Evolutionary conservation across 2,113 vertebrate species (phyloP).

Genomic region (Osmerus eperlanus): DNA sequence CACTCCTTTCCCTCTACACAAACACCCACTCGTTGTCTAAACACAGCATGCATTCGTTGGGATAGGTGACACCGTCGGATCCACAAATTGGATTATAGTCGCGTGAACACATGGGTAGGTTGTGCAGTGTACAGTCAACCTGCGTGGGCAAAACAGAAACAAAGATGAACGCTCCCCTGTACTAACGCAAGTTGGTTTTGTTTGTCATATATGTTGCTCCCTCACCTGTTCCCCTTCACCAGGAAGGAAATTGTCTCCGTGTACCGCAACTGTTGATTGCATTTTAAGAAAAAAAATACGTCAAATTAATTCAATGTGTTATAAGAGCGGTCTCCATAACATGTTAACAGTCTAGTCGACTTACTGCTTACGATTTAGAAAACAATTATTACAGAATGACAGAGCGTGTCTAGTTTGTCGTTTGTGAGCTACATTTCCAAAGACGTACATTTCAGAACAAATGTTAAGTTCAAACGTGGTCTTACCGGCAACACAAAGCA

Average conservation of each 20-base stretch:
- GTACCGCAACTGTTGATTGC: no score
- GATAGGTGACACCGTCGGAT: conserved; percentile 30
- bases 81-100: conserved; percentile 35
- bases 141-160: conserved; percentile 6
- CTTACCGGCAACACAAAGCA: conserved; percentile 5
- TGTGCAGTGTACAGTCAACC: conserved; percentile 7
- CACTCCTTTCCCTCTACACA: neutral
- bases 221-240: no score
- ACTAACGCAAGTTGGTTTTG: no score
- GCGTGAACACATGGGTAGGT: neutral
- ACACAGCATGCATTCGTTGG: conserved; percentile 46
- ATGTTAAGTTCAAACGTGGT: neutral
- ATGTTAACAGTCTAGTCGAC: no score
- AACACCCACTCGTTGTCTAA: conserved; percentile 15
- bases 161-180: neutral
- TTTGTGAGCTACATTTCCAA: neutral
- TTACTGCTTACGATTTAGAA: no score
- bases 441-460: neutral
- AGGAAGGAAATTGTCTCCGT: no score
- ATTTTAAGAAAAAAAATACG: no score
- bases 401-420: neutral
- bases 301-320: no score
- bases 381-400: neutral
- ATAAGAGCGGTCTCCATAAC: no score
- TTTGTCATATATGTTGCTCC: no score